Conservation (phyloP, 2,888 invertebrate genomes). For the Operophtera brumata region DNA sequence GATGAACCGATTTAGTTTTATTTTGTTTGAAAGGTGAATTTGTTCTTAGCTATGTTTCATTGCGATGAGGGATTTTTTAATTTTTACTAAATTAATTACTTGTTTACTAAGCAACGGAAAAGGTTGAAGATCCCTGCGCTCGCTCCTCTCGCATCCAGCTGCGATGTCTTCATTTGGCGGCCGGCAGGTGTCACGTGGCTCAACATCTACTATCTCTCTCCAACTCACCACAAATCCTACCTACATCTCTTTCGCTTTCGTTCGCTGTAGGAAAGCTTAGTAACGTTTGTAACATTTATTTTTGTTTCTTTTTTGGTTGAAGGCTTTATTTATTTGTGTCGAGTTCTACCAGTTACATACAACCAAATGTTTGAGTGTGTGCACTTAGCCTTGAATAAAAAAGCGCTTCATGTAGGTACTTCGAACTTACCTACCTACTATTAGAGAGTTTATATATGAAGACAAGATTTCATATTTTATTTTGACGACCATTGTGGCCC, state of each 20-base stretch:
- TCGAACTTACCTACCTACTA: conserved; percentile 2
- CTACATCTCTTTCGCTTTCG: conserved; percentile 57
- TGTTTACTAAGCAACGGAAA: conserved; percentile 19
- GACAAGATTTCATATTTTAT: too few species aligned
- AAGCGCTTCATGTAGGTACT: too few species aligned
- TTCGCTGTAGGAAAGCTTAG: conserved; percentile 65
- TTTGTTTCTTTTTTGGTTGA: conserved; percentile 54
- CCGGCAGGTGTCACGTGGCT: conserved; percentile 78
- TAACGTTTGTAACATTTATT: conserved; percentile 52
- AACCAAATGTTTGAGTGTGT: conserved; percentile 49
- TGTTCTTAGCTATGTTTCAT: too few species aligned
- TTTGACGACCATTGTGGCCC: too few species aligned
- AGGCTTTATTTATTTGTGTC: conserved; percentile 73
- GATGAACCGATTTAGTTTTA: too few species aligned
- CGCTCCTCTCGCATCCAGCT: conserved; percentile 72
- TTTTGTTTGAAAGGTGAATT: too few species aligned
- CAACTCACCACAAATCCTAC: conserved; percentile 32
- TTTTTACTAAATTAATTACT: too few species aligned
- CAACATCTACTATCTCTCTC: conserved; percentile 45
- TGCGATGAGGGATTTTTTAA: too few species aligned
- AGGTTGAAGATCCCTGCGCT: conserved; percentile 53
- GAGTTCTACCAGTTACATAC: conserved; percentile 60
- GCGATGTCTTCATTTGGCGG: conserved; percentile 80
- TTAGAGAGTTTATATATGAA: too few species aligned
- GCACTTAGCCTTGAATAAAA: conserved; percentile 23